Conservation (phyloP, 2,113 vertebrate genomes). For the Antechinus flavipes region DNA sequence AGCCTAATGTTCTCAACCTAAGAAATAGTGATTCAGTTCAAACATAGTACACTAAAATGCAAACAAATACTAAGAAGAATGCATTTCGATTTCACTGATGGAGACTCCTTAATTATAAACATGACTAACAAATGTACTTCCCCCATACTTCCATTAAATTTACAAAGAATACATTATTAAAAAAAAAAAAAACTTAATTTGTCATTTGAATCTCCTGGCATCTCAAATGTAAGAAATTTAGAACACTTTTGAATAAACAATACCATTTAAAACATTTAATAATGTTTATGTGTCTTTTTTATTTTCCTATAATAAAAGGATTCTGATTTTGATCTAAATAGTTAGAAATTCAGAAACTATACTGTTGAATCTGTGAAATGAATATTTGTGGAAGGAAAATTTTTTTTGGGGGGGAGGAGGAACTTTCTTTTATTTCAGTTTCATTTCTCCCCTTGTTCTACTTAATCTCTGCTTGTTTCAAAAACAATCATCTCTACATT, state of each 20-base stretch:
- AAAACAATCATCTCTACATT: conserved; percentile 11
- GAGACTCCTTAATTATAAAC: conserved; percentile 84
- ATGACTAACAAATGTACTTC: conserved; percentile 79
- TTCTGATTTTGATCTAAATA: conserved; percentile 78
- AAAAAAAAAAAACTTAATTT: conserved; percentile 85
- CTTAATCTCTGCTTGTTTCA: conserved; percentile 27
- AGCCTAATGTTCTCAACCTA: conserved; percentile 73
- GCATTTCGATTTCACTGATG: conserved; percentile 81
- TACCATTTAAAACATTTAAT: conserved; percentile 81
- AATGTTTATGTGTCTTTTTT: conserved; percentile 82
- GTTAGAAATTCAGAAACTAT: conserved; percentile 74
- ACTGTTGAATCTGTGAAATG: conserved; percentile 58
- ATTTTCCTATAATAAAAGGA: conserved; percentile 80
- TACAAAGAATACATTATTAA: conserved; percentile 81
- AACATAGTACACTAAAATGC: conserved; percentile 75
- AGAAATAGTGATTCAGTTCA: conserved; percentile 75
- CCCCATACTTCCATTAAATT: conserved; percentile 79
- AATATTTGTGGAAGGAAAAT: conserved; percentile 15
- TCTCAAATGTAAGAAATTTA: conserved; percentile 83
- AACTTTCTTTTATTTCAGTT: conserved; percentile 18
- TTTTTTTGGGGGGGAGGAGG: too few relatives aligned
- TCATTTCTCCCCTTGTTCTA: conserved; percentile 16
- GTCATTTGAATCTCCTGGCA: conserved; percentile 84
- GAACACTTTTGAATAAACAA: conserved; percentile 81
- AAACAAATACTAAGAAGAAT: conserved; percentile 82